Base-by-base conservation (phyloP, 1,140 invertebrate genomes). In the Paraescarpia echinospica region DNA sequence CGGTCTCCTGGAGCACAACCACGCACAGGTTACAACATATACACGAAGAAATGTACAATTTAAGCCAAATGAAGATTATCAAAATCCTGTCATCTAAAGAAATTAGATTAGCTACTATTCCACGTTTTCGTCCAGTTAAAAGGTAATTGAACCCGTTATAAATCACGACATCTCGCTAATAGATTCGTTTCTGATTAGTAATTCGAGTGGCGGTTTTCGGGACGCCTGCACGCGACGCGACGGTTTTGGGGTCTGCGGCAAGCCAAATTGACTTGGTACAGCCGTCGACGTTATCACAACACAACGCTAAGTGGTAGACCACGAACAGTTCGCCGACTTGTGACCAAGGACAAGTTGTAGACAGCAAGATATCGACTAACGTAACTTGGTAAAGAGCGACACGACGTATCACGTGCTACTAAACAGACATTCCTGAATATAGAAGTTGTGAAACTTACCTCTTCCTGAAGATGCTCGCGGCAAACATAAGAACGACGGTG, bases 1-100 rank as follows among this genome's bases (percentile, higher is more conserved):
- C 34, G 93, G 91, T 33, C 95, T 94, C 91, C 96, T 96, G 94
- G 0, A 59, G 90, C 59, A 77, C 0, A 31, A 77, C 59, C 8
- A 18, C 8, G 4, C 59, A 31, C 59, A 77, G 0, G 48, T 51
- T 51, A 51, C 48, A 51, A 18, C 8, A 0, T 8, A 51, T 9
- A 51, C 48, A 51, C 48, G 48, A 18, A 51, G 18, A 51, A 8
- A 51, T 51, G 8, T 51, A 51, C 18, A 51, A 51, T 9, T 51
- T 51, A 18, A 18, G 18, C 48, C 48, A 51, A 51, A 51, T 51
- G 8, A 18, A n/a, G n/a, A n/a, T n/a, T n/a, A n/a, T n/a, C n/a
- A n/a, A n/a, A n/a, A n/a, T n/a, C n/a, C n/a, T n/a, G n/a, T n/a
- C n/a, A n/a, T n/a, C n/a, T n/a, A n/a, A 18, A 51, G 48, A 51